These are phyloP conservation scores for Microtus pennsylvanicus DNA, from an alignment of 2,113 vertebrate species.

Conservation along the genomic window DNA sequence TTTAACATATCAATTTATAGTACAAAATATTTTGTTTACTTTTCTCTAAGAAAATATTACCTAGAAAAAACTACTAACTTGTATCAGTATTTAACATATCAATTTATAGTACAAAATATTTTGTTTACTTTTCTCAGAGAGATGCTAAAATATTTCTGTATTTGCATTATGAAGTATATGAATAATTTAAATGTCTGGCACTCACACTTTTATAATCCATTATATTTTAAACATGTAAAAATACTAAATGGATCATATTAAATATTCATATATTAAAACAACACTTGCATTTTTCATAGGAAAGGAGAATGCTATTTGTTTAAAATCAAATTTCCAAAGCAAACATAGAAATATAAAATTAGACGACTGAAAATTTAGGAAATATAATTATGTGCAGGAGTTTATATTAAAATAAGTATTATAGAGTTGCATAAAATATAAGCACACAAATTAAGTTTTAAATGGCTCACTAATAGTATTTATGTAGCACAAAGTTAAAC, in stretches of 20 bases:
- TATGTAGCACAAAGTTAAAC: slow-evolving; percentile 1
- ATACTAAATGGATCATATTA: neutral
- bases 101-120: slow-evolving; percentile 34
- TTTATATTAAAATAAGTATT: neutral
- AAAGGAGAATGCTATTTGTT: slow-evolving; percentile 11
- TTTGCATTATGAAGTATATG: slow-evolving; percentile 5
- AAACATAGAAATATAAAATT: neutral
- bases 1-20: slow-evolving; percentile 1
- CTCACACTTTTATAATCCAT: slow-evolving; percentile 6
- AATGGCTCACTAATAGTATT: neutral
- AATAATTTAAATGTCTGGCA: slow-evolving; percentile 44
- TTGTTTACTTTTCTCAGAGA: slow-evolving; percentile 28
- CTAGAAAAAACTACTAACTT: slow-evolving; percentile 41
- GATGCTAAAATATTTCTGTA: neutral
- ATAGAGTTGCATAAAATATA: neutral
- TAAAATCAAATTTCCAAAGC: neutral
- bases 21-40: slow-evolving; percentile 41
- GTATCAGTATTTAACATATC: neutral
- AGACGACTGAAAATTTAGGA: neutral
- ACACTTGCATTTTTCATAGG: neutral
- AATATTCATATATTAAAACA: slow-evolving; percentile 8
- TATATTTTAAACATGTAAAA: slow-evolving; percentile 22
- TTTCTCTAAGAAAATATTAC: slow-evolving; percentile 34
- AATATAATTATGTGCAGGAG: neutral
- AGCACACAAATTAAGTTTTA: slow-evolving; percentile 25